phyloP scores from a whole-genome alignment of 1,140 invertebrate species.

The Ips typographus region DNA sequence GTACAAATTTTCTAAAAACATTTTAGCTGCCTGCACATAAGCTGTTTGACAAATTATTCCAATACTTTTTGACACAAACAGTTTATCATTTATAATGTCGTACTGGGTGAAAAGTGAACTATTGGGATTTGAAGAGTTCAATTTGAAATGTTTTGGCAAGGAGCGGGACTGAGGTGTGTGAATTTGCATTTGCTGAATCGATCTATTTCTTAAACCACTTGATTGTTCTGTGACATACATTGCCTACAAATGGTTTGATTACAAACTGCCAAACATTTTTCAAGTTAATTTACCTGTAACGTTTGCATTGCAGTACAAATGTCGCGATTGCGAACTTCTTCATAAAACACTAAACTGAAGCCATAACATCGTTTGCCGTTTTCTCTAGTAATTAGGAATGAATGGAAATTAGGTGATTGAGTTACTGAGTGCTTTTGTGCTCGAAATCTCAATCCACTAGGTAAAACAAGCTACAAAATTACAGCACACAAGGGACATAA shows the following conservation, averaged over 20 bases:
- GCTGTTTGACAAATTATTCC: constrained; percentile 87
- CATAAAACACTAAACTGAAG: constrained; percentile 92
- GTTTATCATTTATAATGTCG: constrained; percentile 88
- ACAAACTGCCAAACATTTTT: constrained; percentile 2
- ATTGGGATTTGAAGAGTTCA: constrained; percentile 72
- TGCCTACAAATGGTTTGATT: constrained; percentile 57
- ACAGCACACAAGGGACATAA: constrained; percentile 1
- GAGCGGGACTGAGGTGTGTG: constrained; percentile 70
- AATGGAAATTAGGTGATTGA: constrained; percentile 85
- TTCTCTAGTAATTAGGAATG: constrained; percentile 95
- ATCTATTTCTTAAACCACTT: constrained; percentile 69
- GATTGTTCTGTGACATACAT: constrained; percentile 91
- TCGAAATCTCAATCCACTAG: constrained; percentile 88
- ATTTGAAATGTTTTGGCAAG: constrained; percentile 83
- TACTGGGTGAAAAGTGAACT: constrained; percentile 83
- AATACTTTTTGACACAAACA: constrained; percentile 95
- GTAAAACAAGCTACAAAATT: constrained; percentile 80
- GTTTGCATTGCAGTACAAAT: constrained; percentile 95
- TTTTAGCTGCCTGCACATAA: constrained; percentile 81
- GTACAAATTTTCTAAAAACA: constrained; percentile 85
- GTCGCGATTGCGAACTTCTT: constrained; percentile 88
- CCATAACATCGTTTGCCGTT: constrained; percentile 94
- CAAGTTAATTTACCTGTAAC: constrained; percentile 65
- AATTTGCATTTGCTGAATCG: constrained; percentile 51
- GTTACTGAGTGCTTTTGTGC: constrained; percentile 87